These are phyloP conservation scores for Erebia ligea DNA, from an alignment of 2,888 invertebrate genomes.

Conservation along the genomic window DNA sequence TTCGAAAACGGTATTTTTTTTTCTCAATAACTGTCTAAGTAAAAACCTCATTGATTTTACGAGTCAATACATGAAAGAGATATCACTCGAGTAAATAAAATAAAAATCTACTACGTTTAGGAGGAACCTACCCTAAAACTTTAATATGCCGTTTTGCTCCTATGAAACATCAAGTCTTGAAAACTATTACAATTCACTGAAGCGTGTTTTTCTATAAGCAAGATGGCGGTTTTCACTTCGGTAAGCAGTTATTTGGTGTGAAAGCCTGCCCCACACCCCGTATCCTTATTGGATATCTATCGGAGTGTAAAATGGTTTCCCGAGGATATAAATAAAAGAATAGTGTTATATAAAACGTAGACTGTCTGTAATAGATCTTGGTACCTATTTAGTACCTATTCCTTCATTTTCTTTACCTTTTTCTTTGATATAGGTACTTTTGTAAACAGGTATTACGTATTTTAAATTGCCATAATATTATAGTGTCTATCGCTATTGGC, in stretches of 20 bases:
- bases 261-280: slow-evolving; percentile 27
- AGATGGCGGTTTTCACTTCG: slow-evolving; percentile 27
- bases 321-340: slow-evolving; percentile 4
- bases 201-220: slow-evolving; percentile 38
- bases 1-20: no score
- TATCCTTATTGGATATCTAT: slow-evolving; percentile 17
- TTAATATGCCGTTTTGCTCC: neutral
- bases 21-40: no score
- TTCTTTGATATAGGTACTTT: no score
- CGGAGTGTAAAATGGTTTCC: slow-evolving; percentile 11
- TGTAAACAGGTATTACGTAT: no score
- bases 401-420: no score
- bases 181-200: slow-evolving; percentile 12
- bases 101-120: no score
- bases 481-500: no score
- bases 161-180: neutral
- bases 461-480: no score
- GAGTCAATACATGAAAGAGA: no score
- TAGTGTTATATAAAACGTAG: neutral
- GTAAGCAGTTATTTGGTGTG: slow-evolving; percentile 43
- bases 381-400: neutral
- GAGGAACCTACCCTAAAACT: no score
- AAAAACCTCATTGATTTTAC: no score
- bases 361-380: neutral
- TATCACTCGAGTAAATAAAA: no score